These are phyloP conservation scores for Lanius collurio DNA, from an alignment of 2,113 vertebrate genomes.

Conservation along the genomic window DNA sequence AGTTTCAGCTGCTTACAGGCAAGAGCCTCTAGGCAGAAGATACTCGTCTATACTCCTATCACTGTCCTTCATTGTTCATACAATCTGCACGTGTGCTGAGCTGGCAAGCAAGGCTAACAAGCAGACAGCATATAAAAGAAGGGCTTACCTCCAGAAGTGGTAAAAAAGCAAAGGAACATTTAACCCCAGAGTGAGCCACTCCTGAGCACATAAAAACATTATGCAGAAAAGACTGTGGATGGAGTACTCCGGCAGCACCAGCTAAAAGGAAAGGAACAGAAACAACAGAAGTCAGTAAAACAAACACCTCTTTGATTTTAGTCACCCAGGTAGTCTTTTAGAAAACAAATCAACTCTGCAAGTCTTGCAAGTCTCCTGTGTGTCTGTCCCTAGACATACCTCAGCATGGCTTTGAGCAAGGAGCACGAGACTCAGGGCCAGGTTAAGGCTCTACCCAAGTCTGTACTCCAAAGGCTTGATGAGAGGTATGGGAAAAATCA, in stretches of 20 bases:
- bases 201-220: conserved; percentile 97
- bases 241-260: conserved; percentile 96
- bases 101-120: not conserved
- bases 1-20: not conserved
- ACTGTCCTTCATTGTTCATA: not conserved
- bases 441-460: not conserved
- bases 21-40: not conserved
- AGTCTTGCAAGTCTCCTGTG: not conserved
- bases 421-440: not conserved
- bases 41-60: not conserved
- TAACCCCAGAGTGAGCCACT: conserved; percentile 96
- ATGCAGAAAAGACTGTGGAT: conserved; percentile 97
- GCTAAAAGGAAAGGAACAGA: conserved; percentile 69
- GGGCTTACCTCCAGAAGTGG: conserved; percentile 94
- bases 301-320: not conserved
- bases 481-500: not conserved
- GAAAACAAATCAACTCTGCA: not conserved
- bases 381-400: not conserved
- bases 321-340: not conserved
- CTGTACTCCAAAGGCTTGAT: not conserved
- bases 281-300: not conserved
- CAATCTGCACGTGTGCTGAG: not conserved
- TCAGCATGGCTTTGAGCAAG: not conserved
- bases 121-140: not conserved
- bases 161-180: conserved; percentile 95